Evolutionary conservation across 1,140 invertebrate genomes (phyloP).

Genomic region (Aphidius ervi): DNA sequence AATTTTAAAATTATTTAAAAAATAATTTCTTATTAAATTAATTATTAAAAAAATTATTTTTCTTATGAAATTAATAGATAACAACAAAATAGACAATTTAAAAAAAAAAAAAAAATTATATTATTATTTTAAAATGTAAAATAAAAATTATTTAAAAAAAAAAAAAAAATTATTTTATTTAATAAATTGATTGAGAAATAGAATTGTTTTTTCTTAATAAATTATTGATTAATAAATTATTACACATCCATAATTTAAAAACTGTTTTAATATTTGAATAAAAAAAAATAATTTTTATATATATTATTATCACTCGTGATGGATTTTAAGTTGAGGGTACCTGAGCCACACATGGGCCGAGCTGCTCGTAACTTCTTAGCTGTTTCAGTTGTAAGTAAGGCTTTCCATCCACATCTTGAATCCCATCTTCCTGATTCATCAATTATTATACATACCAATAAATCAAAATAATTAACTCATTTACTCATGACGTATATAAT

Average conservation of each 20-base stretch:
- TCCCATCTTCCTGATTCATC: constrained; percentile 50
- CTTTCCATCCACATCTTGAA: constrained; percentile 48
- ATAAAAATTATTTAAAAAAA: background rate
- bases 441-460: constrained; percentile 32
- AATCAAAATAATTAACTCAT: no score
- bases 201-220: no score
- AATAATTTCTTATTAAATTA: no score
- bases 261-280: background rate
- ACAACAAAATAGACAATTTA: no score
- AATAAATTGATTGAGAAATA: background rate
- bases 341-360: constrained; percentile 51
- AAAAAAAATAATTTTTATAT: no score
- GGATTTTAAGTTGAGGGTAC: constrained; percentile 44
- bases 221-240: background rate
- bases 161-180: background rate
- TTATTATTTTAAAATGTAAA: no score
- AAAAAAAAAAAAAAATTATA: no score
- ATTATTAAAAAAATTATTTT: no score
- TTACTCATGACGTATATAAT: no score
- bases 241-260: constrained; percentile 9
- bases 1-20: no score
- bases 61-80: no score
- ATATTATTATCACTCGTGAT: background rate
- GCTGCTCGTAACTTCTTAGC: constrained; percentile 51
- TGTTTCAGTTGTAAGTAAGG: constrained; percentile 49